A percentile compares a stretch with the other conserved stretches of the same genome.
Conservation (phyloP, 2,888 invertebrate genomes). For the Zonitis immaculata region DNA sequence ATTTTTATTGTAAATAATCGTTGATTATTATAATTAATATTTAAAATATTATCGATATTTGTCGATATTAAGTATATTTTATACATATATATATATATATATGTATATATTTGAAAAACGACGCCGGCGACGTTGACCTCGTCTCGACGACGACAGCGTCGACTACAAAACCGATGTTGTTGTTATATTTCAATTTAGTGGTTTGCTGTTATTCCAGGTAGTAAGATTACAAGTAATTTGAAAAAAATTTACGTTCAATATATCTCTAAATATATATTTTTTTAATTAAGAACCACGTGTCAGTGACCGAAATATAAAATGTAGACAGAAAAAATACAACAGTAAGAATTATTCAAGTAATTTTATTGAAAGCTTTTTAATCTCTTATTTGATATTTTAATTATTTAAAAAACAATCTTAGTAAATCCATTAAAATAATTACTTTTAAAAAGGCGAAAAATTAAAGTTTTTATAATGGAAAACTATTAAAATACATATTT, state of each 20-base stretch:
- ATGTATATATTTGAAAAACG: neutral
- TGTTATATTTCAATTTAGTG: slow-evolving; percentile 7
- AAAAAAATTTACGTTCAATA: neutral
- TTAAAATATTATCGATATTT: neutral
- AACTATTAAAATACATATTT: too few relatives aligned
- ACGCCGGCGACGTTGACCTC: neutral
- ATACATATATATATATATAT: neutral
- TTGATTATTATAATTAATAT: too few relatives aligned
- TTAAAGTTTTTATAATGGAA: too few relatives aligned
- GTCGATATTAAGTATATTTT: neutral
- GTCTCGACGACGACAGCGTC: slow-evolving; percentile 10
- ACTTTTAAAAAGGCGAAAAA: too few relatives aligned
- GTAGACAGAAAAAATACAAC: neutral
- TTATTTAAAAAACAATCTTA: too few relatives aligned
- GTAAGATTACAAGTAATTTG: neutral
- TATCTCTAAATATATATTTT: too few relatives aligned
- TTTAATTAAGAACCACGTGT: slow-evolving; percentile 2
- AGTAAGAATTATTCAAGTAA: too few relatives aligned
- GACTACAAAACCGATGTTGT: neutral
- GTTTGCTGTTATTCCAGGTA: slow-evolving; percentile 10
- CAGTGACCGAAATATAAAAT: too few relatives aligned
- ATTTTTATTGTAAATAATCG: too few relatives aligned
- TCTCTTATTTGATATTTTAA: too few relatives aligned
- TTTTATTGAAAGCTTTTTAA: too few relatives aligned
- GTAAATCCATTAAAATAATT: too few relatives aligned